Base-by-base conservation (phyloP, 2,797 vertebrate species). In the Spizella passerina region DNA sequence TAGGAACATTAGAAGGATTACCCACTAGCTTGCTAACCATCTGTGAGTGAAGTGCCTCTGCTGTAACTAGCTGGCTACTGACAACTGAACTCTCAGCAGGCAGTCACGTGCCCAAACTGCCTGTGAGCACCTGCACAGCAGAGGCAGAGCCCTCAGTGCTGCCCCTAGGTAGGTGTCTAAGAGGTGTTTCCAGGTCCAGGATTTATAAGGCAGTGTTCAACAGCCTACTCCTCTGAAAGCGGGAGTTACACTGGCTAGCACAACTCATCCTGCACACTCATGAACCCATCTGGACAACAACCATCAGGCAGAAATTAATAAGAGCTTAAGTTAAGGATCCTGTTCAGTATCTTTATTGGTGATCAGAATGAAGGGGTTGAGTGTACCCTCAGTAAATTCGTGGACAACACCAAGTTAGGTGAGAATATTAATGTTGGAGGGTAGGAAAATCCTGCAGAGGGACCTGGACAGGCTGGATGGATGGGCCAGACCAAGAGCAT, bases 401-500 rank as follows among this genome's bases (percentile, higher is more conserved):
- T 6, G 7, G 24, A 60, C 7, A 20, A 14, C 39, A 68, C 32
- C 47, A 77, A 46, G 55, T 46, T 68, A 7, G 7, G 13, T 14
- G 4, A 7, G 11, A 49, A 3, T 20, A 8, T 32, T 0, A 0
- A 29, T 68, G 13, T 5, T 52, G 29, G 38, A 68, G 55, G 29
- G 16, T 16, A 32, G 19, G 53, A 44, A 49, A 15, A 15, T 8
- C 23, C 61, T 76, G 46, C 10, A 4, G 32, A 60, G 23, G 27
- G 7, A 24, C 15, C 15, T 60, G 46, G 32, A 4, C 32, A 76
- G 32, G 32, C 29, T 76, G 46, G 46, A 32, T 22, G 3, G 0
- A 23, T 44, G 53, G 46, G n/a, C 44, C 60, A 84, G 27, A 36
- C 36, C 43, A 59, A 23, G 3, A n/a, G 38, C 53, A 19, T 3